phyloP scores from a whole-genome alignment of 2,113 vertebrate species.

The Crypturellus undulatus region DNA sequence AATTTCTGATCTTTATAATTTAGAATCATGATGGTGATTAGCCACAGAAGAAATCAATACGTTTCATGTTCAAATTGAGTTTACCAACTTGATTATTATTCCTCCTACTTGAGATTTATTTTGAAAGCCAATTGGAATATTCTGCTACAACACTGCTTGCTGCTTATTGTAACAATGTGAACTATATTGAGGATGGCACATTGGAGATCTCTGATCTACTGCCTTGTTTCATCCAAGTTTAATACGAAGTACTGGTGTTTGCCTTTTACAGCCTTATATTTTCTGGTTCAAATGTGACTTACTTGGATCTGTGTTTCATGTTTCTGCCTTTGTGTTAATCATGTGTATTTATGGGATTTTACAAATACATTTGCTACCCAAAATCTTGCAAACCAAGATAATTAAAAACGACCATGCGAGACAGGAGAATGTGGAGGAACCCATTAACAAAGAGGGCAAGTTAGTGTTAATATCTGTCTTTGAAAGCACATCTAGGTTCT shows the following conservation, averaged over 20 bases:
- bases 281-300: background rate
- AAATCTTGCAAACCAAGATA: background rate
- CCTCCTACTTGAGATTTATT: slow-evolving; percentile 62
- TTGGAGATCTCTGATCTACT: slow-evolving; percentile 41
- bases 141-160: slow-evolving; percentile 28
- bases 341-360: background rate
- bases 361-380: background rate
- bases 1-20: slow-evolving; percentile 70
- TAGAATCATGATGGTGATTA: slow-evolving; percentile 66
- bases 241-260: background rate
- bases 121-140: slow-evolving; percentile 57
- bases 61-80: slow-evolving; percentile 66
- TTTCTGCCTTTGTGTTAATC: background rate
- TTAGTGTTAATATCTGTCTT: background rate
- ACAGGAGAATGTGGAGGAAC: background rate
- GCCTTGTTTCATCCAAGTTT: slow-evolving; percentile 24
- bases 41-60: slow-evolving; percentile 67
- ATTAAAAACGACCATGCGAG: slow-evolving; percentile 18
- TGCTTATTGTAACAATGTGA: slow-evolving; percentile 41
- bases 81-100: slow-evolving; percentile 73
- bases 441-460: background rate
- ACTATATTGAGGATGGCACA: background rate
- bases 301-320: background rate
- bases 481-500: background rate
- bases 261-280: background rate